These are phyloP conservation scores for Drosophila setosimentum DNA, from an alignment of 2,888 invertebrate species.

Conservation along the genomic window DNA sequence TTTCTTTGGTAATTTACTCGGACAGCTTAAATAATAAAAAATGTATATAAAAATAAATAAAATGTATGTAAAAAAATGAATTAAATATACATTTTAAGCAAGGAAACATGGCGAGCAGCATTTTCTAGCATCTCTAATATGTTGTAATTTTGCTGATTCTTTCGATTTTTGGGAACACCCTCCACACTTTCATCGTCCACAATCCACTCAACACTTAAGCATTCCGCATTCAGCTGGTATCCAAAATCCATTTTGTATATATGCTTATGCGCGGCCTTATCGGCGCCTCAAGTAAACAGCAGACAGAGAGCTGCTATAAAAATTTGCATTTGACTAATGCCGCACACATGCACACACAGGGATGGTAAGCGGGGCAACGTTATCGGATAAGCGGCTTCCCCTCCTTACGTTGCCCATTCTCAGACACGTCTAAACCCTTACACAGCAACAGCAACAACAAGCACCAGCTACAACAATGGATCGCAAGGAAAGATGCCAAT, in stretches of 20 bases:
- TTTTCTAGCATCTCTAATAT: constrained; percentile 11
- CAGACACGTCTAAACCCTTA: constrained; percentile 60
- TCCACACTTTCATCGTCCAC: neutral
- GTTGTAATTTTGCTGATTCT: constrained; percentile 7
- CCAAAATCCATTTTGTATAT: constrained; percentile 59
- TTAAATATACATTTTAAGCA: neutral
- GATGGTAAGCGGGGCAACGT: constrained; percentile 18
- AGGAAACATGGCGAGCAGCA: neutral
- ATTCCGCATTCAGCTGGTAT: constrained; percentile 3
- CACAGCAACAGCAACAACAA: constrained; percentile 27
- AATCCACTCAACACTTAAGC: neutral
- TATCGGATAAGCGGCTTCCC: constrained; percentile 42
- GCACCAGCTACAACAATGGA: constrained; percentile 46
- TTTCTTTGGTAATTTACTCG: too few relatives aligned
- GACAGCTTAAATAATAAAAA: too few relatives aligned
- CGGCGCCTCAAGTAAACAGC: constrained; percentile 72
- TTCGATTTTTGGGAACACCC: constrained; percentile 11
- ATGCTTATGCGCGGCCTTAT: constrained; percentile 71
- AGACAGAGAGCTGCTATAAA: constrained; percentile 71
- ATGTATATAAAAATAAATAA: neutral
- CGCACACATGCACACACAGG: constrained; percentile 17
- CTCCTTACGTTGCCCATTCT: constrained; percentile 12
- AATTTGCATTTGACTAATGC: constrained; percentile 81
- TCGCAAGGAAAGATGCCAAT: constrained; percentile 68
- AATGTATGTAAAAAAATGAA: neutral